Percentiles rank a stretch among this genome's conserved stretches.
Conservation (phyloP, 1,140 invertebrate species). For the Danaus melanippus region DNA sequence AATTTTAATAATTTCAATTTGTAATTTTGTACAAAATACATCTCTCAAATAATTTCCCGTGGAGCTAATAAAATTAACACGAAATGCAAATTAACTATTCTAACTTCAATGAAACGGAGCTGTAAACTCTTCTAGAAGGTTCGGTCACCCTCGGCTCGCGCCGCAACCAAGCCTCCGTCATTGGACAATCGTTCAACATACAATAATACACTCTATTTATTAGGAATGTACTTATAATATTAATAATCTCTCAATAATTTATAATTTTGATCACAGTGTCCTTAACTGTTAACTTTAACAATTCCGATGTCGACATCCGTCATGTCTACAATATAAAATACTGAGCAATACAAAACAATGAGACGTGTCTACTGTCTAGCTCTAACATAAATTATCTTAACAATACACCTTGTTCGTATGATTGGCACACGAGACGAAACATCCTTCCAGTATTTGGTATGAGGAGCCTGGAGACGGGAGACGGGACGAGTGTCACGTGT, state of each 20-base stretch:
- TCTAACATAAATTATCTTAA: conserved; percentile 61
- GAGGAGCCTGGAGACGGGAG: conserved; percentile 7
- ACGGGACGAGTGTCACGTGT: conserved; percentile 10
- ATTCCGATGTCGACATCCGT: conserved; percentile 58
- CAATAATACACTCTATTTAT: conserved; percentile 64
- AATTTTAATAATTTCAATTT: conserved; percentile 52
- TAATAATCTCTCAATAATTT: conserved; percentile 72
- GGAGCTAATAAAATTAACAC: conserved; percentile 51
- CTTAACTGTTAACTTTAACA: conserved; percentile 71
- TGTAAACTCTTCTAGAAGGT: conserved; percentile 38
- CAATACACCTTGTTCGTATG: conserved; percentile 61
- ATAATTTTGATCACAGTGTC: conserved; percentile 71
- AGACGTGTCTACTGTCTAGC: conserved; percentile 48
- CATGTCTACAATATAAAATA: conserved; percentile 63
- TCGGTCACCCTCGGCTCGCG: conserved; percentile 12
- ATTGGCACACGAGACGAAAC: conserved; percentile 60
- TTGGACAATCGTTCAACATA: conserved; percentile 59
- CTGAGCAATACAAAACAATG: conserved; percentile 70
- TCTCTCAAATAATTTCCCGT: conserved; percentile 55
- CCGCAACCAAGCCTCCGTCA: conserved; percentile 18
- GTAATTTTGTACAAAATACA: conserved; percentile 71
- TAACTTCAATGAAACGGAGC: conserved; percentile 49
- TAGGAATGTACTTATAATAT: conserved; percentile 70
- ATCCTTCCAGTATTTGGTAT: conserved; percentile 66
- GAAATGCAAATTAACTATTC: conserved; percentile 56